Conservation (phyloP, 2,888 invertebrate genomes). For the Brachypterus glaber region DNA sequence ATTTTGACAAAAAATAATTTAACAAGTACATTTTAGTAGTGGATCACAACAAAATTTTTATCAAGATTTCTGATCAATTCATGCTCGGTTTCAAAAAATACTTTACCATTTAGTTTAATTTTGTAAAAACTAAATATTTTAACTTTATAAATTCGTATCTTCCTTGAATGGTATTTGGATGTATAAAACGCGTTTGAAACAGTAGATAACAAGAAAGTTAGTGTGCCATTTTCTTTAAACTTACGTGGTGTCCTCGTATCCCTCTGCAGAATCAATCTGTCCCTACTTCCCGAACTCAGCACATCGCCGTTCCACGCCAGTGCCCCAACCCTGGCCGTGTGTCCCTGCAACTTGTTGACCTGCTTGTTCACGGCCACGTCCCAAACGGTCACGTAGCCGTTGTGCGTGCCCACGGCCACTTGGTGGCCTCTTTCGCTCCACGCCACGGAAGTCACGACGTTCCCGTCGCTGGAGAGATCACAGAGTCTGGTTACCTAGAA, state of each 20-base stretch:
- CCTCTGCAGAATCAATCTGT: slow-evolving; percentile 85
- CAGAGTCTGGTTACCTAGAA: slow-evolving; percentile 81
- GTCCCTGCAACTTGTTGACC: slow-evolving; percentile 83
- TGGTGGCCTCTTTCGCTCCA: slow-evolving; percentile 97
- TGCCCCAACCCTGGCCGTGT: slow-evolving; percentile 87
- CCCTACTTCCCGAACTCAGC: slow-evolving; percentile 89
- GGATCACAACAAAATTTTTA: too few relatives aligned
- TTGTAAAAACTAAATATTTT: too few relatives aligned
- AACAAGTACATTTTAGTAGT: too few relatives aligned
- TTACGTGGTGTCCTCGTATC: slow-evolving; percentile 80
- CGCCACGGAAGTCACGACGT: slow-evolving; percentile 95
- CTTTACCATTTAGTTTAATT: too few relatives aligned
- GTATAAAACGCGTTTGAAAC: too few relatives aligned
- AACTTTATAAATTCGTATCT: too few relatives aligned
- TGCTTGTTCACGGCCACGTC: slow-evolving; percentile 91
- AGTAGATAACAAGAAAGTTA: too few relatives aligned
- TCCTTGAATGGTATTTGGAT: too few relatives aligned
- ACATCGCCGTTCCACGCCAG: slow-evolving; percentile 97
- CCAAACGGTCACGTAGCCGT: slow-evolving; percentile 96
- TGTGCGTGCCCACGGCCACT: slow-evolving; percentile 96
- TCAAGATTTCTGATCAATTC: too few relatives aligned
- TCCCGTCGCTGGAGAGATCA: slow-evolving; percentile 86
- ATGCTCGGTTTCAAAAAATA: too few relatives aligned
- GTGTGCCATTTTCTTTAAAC: too few relatives aligned
- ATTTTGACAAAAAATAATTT: too few relatives aligned